Evolutionary conservation across 23 tunicate species (phyloP).

Genomic region (Trididemnum miniatum): DNA sequence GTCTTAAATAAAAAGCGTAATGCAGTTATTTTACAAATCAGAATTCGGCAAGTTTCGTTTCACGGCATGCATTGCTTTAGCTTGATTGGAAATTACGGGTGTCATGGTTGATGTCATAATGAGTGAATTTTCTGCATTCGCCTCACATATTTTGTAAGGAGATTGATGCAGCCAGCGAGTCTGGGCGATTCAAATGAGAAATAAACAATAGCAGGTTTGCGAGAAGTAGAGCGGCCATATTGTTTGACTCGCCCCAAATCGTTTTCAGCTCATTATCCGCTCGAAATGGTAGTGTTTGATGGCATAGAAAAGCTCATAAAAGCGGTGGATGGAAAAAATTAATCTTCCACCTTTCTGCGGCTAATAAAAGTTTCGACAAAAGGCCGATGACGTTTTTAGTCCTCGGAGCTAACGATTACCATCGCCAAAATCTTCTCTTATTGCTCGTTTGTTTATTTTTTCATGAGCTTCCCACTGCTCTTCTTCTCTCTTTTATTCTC

Average conservation of each 20-base stretch:
- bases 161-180: background rate
- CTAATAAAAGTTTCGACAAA: background rate
- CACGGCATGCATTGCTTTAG: no score
- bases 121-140: no score
- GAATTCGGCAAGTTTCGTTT: no score
- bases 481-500: background rate
- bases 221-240: slow-evolving; percentile 11
- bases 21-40: no score
- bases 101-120: no score
- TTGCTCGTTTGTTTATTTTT: slow-evolving; percentile 11
- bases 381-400: background rate
- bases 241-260: background rate
- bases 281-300: background rate
- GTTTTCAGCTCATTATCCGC: background rate
- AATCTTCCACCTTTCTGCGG: slow-evolving; percentile 22
- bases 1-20: no score
- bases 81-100: no score
- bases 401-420: background rate
- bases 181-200: background rate
- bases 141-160: no score
- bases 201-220: background rate
- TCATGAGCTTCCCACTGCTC: background rate
- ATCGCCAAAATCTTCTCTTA: slow-evolving; percentile 14
- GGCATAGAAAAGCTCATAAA: background rate
- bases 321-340: background rate